Evolutionary conservation across 1,140 invertebrate species (phyloP).

Genomic region (Halyomorpha halys): DNA sequence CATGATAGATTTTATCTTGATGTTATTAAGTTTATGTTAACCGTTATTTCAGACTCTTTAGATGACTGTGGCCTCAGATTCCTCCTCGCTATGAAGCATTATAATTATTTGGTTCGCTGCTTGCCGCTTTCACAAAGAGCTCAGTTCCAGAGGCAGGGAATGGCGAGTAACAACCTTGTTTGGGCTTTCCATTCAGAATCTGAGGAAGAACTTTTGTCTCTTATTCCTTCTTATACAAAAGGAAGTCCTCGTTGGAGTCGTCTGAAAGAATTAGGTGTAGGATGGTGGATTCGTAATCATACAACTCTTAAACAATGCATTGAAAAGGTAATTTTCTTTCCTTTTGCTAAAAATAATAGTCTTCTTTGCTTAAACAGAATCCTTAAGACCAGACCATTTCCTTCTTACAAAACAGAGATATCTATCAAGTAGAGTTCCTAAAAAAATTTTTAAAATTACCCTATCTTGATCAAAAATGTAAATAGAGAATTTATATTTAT

Average conservation of each 20-base stretch:
- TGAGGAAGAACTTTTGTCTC: conserved; percentile 83
- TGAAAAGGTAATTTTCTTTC: conserved; percentile 53
- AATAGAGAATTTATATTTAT: no score
- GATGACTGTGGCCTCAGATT: conserved; percentile 97
- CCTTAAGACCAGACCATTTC: no score
- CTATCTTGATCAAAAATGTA: no score
- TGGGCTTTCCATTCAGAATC: conserved; percentile 99
- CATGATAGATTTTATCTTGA: no score
- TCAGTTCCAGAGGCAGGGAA: conserved; percentile 76
- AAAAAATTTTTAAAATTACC: no score
- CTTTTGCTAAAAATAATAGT: no score
- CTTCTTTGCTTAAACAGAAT: no score
- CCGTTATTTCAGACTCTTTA: conserved; percentile 57
- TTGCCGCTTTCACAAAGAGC: conserved; percentile 79
- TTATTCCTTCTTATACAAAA: conserved; percentile 81
- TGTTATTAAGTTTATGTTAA: not conserved
- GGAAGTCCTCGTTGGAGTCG: conserved; percentile 81
- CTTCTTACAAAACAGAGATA: no score
- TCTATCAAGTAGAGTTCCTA: no score
- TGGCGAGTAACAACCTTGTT: conserved; percentile 85
- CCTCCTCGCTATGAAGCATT: conserved; percentile 93
- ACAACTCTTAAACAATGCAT: conserved; percentile 71
- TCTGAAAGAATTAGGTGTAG: conserved; percentile 77
- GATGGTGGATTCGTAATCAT: conserved; percentile 92
- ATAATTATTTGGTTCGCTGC: conserved; percentile 86